Evolutionary conservation across 1,140 invertebrate genomes (phyloP).

Genomic region (Temnothorax longispinosus): DNA sequence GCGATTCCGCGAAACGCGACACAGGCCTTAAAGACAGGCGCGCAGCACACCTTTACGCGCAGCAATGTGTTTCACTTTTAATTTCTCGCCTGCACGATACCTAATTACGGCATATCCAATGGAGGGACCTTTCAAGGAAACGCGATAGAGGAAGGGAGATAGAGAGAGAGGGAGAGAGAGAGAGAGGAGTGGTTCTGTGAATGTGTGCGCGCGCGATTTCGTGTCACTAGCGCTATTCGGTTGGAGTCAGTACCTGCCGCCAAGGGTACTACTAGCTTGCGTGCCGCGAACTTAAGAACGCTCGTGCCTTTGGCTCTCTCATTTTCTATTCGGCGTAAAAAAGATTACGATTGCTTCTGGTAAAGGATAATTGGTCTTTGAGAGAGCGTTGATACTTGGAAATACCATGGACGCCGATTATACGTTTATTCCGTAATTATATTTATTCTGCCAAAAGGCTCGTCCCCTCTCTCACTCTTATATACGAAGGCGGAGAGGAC

Average conservation of each 20-base stretch:
- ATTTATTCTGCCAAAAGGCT: neutral
- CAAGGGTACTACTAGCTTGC: constrained; percentile 41
- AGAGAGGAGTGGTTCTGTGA: neutral
- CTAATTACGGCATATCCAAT: constrained; percentile 48
- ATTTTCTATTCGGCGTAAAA: constrained; percentile 56
- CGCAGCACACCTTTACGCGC: constrained; percentile 42
- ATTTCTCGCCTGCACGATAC: constrained; percentile 61
- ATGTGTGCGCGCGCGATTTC: constrained; percentile 29
- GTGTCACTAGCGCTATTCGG: constrained; percentile 42
- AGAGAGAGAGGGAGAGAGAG: neutral
- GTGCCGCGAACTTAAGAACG: constrained; percentile 51
- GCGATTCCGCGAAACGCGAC: constrained; percentile 49
- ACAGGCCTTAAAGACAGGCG: constrained; percentile 47
- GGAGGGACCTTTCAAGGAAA: constrained; percentile 53
- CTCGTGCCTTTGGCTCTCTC: constrained; percentile 20
- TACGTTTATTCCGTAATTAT: constrained; percentile 18
- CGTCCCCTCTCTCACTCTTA: neutral
- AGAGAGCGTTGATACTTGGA: constrained; percentile 29
- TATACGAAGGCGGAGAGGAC: too few species aligned
- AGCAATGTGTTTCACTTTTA: constrained; percentile 55
- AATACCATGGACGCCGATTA: constrained; percentile 5
- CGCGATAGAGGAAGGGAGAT: neutral
- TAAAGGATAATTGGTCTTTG: constrained; percentile 36
- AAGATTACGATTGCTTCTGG: constrained; percentile 43
- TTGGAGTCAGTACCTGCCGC: constrained; percentile 46